A percentile compares a stretch with the other conserved stretches of the same genome.
phyloP scores from a whole-genome alignment of 2,888 invertebrate species.

The Coecobrya sp. region DNA sequence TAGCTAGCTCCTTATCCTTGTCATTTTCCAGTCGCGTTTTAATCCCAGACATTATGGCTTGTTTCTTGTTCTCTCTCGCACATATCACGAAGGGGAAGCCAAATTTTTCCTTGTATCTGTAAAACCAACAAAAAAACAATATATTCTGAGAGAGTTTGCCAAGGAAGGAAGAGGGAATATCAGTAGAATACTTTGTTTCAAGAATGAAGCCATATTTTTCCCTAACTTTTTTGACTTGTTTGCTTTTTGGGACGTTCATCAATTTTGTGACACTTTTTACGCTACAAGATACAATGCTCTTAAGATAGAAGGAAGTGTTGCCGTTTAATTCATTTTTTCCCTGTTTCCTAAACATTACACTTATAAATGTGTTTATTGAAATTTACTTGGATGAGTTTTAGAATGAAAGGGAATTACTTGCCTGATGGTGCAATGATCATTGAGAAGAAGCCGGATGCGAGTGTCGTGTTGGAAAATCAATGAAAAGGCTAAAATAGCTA shows the following conservation, averaged over 20 bases:
- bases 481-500: no score
- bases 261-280: constrained; percentile 87
- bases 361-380: no score
- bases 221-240: neutral
- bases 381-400: no score
- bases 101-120: constrained; percentile 91
- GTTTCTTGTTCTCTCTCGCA: constrained; percentile 90
- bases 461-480: no score
- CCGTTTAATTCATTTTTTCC: no score
- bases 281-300: no score
- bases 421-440: no score
- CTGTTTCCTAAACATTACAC: no score
- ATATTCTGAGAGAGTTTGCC: no score
- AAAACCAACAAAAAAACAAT: constrained; percentile 79
- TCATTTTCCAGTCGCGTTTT: constrained; percentile 89
- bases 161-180: neutral
- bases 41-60: constrained; percentile 90
- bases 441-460: no score
- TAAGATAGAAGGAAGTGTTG: no score
- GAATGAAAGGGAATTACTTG: no score
- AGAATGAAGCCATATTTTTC: neutral
- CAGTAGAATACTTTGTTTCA: neutral
- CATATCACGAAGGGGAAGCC: constrained; percentile 92
- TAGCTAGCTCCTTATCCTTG: constrained; percentile 89
- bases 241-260: constrained; percentile 86